phyloP scores from a whole-genome alignment of 30 jellyfish, hydroid and myxozoan species.

The Hydractinia echinata region DNA sequence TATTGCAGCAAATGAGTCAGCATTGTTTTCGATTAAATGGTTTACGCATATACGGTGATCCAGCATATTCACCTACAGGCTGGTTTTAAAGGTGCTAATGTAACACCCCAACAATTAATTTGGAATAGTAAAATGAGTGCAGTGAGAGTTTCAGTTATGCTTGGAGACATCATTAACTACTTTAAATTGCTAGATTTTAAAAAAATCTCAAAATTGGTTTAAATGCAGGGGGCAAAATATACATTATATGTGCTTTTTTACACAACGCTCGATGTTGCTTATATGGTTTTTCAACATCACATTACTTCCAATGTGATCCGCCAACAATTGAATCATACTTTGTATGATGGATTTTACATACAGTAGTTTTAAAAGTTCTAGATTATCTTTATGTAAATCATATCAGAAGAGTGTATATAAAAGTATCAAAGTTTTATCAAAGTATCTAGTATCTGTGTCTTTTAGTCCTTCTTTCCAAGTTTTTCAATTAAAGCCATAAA shows the following conservation, averaged over 20 bases:
- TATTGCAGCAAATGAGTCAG: background rate
- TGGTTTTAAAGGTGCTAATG: slow-evolving; percentile 19
- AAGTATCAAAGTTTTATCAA: no score
- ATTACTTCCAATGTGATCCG: slow-evolving; percentile 36
- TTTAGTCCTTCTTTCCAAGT: background rate
- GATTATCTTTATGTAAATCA: no score
- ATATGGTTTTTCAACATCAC: slow-evolving; percentile 46
- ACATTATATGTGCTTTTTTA: slow-evolving; percentile 43
- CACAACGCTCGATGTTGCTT: slow-evolving; percentile 48
- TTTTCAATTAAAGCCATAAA: background rate
- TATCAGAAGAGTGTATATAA: no score
- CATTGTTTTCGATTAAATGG: slow-evolving; percentile 28
- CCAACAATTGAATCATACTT: slow-evolving; percentile 22
- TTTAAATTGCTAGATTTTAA: slow-evolving; percentile 56
- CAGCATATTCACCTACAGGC: slow-evolving; percentile 46
- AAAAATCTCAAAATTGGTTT: slow-evolving; percentile 47
- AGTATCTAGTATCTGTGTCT: no score
- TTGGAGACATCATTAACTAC: slow-evolving; percentile 64
- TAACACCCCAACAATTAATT: slow-evolving; percentile 35
- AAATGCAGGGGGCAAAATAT: slow-evolving; percentile 49
- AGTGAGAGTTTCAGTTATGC: slow-evolving; percentile 56
- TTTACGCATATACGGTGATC: slow-evolving; percentile 41
- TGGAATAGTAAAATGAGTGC: slow-evolving; percentile 49
- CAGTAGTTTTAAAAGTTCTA: no score
- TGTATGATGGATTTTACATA: no score